These are phyloP conservation scores for Threskiornis aethiopicus DNA, from an alignment of 2,797 vertebrate species.

Conservation along the genomic window DNA sequence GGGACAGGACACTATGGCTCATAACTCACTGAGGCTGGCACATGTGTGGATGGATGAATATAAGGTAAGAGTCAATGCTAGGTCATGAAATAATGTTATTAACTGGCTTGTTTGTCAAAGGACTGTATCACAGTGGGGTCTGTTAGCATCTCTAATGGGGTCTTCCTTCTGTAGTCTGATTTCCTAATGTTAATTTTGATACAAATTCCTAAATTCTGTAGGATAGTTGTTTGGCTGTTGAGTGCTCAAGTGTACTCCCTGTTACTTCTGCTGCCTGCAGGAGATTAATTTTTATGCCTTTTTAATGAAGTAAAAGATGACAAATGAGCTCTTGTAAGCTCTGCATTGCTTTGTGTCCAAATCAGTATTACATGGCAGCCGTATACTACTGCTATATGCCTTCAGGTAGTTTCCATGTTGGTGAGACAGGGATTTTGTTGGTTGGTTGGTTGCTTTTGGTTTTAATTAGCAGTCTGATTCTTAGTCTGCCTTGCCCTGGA, in stretches of 20 bases:
- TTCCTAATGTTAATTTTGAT: background rate
- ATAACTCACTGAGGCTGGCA: slow-evolving; percentile 91
- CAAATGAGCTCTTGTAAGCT: background rate
- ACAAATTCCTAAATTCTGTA: background rate
- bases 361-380: rapidly evolving
- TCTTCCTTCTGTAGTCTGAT: background rate
- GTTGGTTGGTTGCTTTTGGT: background rate
- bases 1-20: slow-evolving; percentile 96
- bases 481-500: background rate
- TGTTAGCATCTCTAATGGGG: background rate
- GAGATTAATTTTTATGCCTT: background rate
- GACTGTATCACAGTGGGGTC: background rate
- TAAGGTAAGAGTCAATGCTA: slow-evolving; percentile 78
- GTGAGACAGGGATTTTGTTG: background rate
- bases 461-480: background rate
- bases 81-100: background rate
- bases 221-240: background rate
- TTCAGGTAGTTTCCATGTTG: background rate
- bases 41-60: slow-evolving; percentile 98
- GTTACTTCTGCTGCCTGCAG: background rate
- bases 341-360: background rate
- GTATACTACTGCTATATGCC: background rate
- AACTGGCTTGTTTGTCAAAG: background rate
- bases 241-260: background rate
- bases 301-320: background rate